phyloP scores from a whole-genome alignment of 2,113 vertebrate genomes.

The Perognathus longimembris region DNA sequence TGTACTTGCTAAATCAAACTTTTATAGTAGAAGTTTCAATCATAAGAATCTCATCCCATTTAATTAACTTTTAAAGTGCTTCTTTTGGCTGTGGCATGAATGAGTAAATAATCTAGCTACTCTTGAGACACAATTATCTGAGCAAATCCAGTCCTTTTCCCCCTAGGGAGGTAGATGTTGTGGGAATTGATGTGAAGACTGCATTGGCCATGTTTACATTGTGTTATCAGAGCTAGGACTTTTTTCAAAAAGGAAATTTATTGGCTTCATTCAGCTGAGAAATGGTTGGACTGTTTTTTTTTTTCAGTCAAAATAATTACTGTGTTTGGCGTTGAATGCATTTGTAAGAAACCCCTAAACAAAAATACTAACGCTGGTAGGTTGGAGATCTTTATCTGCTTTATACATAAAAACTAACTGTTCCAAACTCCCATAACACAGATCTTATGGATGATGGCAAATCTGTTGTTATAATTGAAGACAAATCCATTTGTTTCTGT shows the following conservation, averaged over 20 bases:
- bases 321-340: conserved; percentile 59
- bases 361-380: conserved; percentile 22
- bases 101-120: conserved; percentile 56
- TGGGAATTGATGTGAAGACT: conserved; percentile 43
- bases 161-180: background rate
- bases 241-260: conserved; percentile 26
- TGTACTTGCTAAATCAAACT: conserved; percentile 58
- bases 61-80: conserved; percentile 74
- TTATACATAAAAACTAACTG: conserved; percentile 34
- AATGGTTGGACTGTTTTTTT: conserved; percentile 39
- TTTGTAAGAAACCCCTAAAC: conserved; percentile 35
- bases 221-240: conserved; percentile 14
- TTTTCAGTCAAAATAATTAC: conserved; percentile 60
- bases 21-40: conserved; percentile 62
- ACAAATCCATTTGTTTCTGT: conserved; percentile 21
- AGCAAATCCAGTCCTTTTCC: background rate
- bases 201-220: conserved; percentile 20
- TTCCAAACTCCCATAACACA: conserved; percentile 4
- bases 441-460: conserved; percentile 62
- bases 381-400: conserved; percentile 41
- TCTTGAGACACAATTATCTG: conserved; percentile 24
- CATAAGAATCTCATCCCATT: conserved; percentile 62
- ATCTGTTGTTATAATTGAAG: conserved; percentile 64
- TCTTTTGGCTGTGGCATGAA: conserved; percentile 34
- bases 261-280: conserved; percentile 59